Evolutionary conservation across 1,140 invertebrate genomes (phyloP).

Genomic region (Tribolium castaneum): DNA sequence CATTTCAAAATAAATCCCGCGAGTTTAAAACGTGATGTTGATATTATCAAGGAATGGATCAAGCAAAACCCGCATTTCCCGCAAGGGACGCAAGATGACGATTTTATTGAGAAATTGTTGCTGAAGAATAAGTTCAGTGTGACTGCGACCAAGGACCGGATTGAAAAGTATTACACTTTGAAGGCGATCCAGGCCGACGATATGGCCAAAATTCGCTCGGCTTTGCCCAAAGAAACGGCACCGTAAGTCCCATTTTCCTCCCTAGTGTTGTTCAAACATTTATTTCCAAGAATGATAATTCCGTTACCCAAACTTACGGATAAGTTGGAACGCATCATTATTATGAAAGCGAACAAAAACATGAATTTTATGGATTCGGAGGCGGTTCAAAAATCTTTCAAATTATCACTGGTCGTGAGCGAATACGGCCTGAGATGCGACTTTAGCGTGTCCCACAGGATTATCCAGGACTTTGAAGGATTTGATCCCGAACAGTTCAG

Average conservation of each 20-base stretch:
- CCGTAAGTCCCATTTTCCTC: not conserved
- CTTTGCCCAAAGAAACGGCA: not conserved
- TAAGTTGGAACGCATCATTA: not conserved
- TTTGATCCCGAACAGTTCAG: not conserved
- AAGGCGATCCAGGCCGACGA: not conserved
- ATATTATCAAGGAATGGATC: slow-evolving; percentile 52
- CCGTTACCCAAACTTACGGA: not conserved
- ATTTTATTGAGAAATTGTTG: not conserved
- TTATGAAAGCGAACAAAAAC: not conserved
- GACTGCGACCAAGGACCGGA: not conserved
- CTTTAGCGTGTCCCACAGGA: not conserved
- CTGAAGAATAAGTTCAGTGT: slow-evolving; percentile 7
- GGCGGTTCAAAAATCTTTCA: not conserved
- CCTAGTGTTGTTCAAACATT: not conserved
- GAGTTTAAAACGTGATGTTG: not conserved
- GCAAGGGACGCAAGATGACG: not conserved
- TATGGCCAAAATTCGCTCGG: not conserved
- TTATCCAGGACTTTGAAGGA: slow-evolving; percentile 1
- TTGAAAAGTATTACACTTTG: slow-evolving; percentile 24
- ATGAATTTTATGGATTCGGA: not conserved
- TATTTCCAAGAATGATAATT: not conserved
- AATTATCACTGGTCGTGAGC: not conserved
- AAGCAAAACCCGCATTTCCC: slow-evolving; percentile 69
- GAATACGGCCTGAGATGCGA: not conserved
- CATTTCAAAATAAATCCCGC: not conserved